Evolutionary conservation across 2,797 vertebrate genomes (phyloP), one percentile per base, ranked within the genome.

Genomic region (Xiphorhynchus erythropygius): DNA sequence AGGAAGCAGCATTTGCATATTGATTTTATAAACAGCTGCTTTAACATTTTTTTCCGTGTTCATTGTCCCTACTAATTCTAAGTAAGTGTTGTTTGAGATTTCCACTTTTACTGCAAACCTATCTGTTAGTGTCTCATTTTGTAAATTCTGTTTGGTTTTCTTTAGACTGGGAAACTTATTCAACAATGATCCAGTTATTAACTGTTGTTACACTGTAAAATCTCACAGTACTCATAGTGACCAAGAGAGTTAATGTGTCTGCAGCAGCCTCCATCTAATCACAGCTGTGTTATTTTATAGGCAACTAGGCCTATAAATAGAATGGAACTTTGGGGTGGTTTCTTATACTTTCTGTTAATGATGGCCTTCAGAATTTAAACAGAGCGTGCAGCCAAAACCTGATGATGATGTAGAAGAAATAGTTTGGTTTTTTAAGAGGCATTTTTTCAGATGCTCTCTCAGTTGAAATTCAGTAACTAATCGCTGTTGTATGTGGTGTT

Each of bases 241-340:
- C 46, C 30, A 32, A 50, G 56, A 74, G 37, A 88, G 35, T 90
- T 75, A 52, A 50, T 1, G 0, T 21, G 27, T 28, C 52, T 67
- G 44, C 59, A 57, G 47, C 46, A 69, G n/a, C 17, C 15, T 24
- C 30, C 13, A 10, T 73, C 57, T 79, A 17, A 52, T 93, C 67
- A 84, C 89, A 90, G 77, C 80, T 81, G 65, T 87, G 55, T 78
- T 90, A 50, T 87, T 91, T 86, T 84, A 47, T 25, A 90, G 69
- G 42, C 69, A 89, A 16, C 39, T 16, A 41, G 46, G 5, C 24
- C 65, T 89, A 50, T 42, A 88, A 56, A 81, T 64, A 81, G 65
- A 65, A 28, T 23, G 71, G 65, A 87, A 90, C 62, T 94, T 90
- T 32, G 50, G 53, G 13, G 50, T 81, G 18, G 42, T 81, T 95